Evolutionary conservation across 2,113 vertebrate species (phyloP).

Genomic region (Cinclus cinclus): DNA sequence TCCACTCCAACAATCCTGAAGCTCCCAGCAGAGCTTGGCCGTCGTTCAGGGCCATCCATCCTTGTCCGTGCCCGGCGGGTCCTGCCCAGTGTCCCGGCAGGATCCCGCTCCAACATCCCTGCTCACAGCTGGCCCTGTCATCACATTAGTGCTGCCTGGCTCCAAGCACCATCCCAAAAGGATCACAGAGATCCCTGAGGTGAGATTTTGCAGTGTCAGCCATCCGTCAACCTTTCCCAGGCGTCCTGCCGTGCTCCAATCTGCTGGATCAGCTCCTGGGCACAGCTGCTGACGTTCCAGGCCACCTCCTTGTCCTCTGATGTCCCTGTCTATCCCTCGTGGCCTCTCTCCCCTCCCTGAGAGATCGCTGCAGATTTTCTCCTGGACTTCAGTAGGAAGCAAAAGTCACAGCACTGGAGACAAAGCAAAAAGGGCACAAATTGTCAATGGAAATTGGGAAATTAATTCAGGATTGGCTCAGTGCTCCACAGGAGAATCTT

Average conservation of each 20-base stretch:
- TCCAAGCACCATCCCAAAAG: background rate
- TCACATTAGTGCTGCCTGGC: background rate
- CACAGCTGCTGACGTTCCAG: background rate
- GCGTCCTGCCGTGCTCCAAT: background rate
- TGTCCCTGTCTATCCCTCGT: background rate
- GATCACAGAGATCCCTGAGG: background rate
- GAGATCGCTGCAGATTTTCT: background rate
- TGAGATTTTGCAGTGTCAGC: background rate
- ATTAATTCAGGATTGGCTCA: background rate
- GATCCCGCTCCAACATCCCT: background rate
- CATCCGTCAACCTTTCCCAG: background rate
- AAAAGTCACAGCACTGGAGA: rapidly evolving
- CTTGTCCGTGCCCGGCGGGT: background rate
- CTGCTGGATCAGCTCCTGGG: background rate
- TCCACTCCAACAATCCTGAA: background rate
- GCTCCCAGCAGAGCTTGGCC: background rate
- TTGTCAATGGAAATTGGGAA: background rate
- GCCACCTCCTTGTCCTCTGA: background rate
- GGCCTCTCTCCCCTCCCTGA: background rate
- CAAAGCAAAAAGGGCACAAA: background rate
- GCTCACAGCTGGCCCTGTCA: background rate
- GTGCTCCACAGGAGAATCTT: background rate
- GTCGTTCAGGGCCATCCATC: background rate
- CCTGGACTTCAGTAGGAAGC: rapidly evolving
- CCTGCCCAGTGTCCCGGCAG: background rate